A percentile compares a stretch with the other conserved stretches of the same genome.
Conservation (phyloP, 2,888 invertebrate species). For the Chloroclysta siterata region DNA sequence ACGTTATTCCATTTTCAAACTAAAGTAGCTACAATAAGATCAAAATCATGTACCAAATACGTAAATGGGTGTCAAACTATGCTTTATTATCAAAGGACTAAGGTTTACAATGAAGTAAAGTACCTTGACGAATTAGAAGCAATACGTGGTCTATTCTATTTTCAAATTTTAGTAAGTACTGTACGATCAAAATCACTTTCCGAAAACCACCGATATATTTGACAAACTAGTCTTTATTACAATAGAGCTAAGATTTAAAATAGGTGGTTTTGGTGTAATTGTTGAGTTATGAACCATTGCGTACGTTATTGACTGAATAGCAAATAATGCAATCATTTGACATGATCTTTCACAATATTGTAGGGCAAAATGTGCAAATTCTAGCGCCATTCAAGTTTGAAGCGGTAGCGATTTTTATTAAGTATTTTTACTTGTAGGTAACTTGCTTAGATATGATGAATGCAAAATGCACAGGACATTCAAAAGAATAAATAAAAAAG, state of each 20-base stretch:
- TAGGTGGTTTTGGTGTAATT: slow-evolving; percentile 3
- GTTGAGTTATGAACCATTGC: slow-evolving; percentile 41
- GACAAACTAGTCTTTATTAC: slow-evolving; percentile 2
- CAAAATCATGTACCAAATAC: neutral
- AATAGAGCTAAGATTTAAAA: neutral
- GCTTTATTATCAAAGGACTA: neutral
- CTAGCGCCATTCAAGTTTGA: slow-evolving; percentile 42
- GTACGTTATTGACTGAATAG: slow-evolving; percentile 56
- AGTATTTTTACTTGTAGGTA: too few species aligned
- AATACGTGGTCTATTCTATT: slow-evolving; percentile 63
- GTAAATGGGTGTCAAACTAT: neutral
- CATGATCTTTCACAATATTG: slow-evolving; percentile 76
- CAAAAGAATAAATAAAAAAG: too few species aligned
- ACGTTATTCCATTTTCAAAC: neutral
- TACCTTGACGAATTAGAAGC: slow-evolving; percentile 72
- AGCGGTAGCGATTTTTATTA: slow-evolving; percentile 43
- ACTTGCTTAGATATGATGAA: too few species aligned
- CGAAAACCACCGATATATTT: slow-evolving; percentile 3
- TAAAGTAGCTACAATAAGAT: neutral
- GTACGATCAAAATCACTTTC: slow-evolving; percentile 12
- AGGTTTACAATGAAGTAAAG: slow-evolving; percentile 53
- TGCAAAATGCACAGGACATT: too few species aligned
- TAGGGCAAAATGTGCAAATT: slow-evolving; percentile 59
- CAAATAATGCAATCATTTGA: slow-evolving; percentile 73
- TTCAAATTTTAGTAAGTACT: slow-evolving; percentile 32